phyloP scores from a whole-genome alignment of 2,888 invertebrate genomes.

The Choristoneura rosaceana region DNA sequence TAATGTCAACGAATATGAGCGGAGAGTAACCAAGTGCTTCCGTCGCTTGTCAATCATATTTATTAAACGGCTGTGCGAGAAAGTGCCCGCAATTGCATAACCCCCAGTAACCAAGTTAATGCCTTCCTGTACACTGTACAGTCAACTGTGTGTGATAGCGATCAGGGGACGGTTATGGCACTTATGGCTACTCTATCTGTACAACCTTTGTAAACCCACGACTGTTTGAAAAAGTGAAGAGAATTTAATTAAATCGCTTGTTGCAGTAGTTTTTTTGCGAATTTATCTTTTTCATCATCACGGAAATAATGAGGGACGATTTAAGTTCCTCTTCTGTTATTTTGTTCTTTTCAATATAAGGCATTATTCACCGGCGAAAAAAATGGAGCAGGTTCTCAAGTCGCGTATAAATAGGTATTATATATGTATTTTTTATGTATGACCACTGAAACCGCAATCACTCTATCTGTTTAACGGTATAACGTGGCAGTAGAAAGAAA shows the following conservation, averaged over 20 bases:
- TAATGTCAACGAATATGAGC: constrained; percentile 30
- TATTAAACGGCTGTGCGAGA: constrained; percentile 37
- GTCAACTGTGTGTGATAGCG: not conserved
- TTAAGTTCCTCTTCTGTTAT: too few species aligned
- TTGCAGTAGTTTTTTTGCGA: not conserved
- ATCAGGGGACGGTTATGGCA: not conserved
- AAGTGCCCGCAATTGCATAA: constrained; percentile 40
- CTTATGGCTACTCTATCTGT: not conserved
- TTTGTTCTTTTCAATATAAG: too few species aligned
- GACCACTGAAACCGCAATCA: too few species aligned
- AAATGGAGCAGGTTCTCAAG: too few species aligned
- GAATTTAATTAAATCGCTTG: not conserved
- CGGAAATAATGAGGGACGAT: too few species aligned
- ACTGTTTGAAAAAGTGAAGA: not conserved
- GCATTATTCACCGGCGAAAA: too few species aligned
- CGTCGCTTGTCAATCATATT: constrained; percentile 37
- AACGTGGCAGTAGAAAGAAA: too few species aligned
- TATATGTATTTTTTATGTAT: too few species aligned
- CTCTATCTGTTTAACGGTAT: too few species aligned
- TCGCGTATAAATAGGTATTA: too few species aligned
- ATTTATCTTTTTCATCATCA: too few species aligned
- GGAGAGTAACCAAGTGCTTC: constrained; percentile 31
- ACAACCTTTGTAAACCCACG: too few species aligned
- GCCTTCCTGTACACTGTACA: constrained; percentile 27
- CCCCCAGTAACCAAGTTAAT: not conserved